Conservation (phyloP, 2,113 vertebrate species). For the Corythornis vintsioides region DNA sequence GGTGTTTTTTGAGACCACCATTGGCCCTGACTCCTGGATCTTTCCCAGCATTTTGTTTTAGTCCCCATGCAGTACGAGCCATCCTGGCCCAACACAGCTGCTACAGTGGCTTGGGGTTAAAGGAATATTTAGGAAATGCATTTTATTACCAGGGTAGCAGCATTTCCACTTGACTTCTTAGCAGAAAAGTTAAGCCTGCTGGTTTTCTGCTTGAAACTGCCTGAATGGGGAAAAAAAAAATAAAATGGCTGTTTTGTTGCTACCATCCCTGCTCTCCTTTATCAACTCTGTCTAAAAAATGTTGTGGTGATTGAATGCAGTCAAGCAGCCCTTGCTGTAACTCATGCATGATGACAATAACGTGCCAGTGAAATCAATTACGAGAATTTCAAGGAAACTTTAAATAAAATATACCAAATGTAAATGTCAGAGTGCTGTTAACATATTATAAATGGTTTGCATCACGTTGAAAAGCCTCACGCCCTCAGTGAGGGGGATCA, state of each 20-base stretch:
- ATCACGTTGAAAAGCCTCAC: slow-evolving; percentile 70
- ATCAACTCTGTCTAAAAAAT: slow-evolving; percentile 49
- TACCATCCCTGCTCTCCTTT: not conserved
- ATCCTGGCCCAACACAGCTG: not conserved
- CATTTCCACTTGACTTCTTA: slow-evolving; percentile 44
- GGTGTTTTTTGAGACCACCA: not conserved
- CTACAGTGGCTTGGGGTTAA: not conserved
- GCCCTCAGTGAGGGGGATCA: slow-evolving; percentile 67
- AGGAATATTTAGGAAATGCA: slow-evolving; percentile 34
- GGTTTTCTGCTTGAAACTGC: slow-evolving; percentile 13
- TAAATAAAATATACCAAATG: slow-evolving; percentile 76
- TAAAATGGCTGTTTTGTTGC: slow-evolving; percentile 16
- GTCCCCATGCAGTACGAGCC: not conserved
- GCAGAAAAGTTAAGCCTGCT: not conserved
- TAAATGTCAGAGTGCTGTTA: slow-evolving; percentile 72
- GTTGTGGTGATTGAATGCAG: slow-evolving; percentile 31
- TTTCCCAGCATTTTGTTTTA: not conserved
- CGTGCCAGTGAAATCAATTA: slow-evolving; percentile 64
- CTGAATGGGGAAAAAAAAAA: slow-evolving; percentile 16
- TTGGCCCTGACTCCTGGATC: not conserved
- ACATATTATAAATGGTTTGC: slow-evolving; percentile 73
- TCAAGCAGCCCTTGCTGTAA: slow-evolving; percentile 63
- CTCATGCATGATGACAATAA: slow-evolving; percentile 68
- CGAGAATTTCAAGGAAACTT: slow-evolving; percentile 72
- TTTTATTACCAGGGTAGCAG: slow-evolving; percentile 57